These are phyloP conservation scores for Mythimna impura DNA, from an alignment of 2,888 invertebrate genomes.

Conservation along the genomic window DNA sequence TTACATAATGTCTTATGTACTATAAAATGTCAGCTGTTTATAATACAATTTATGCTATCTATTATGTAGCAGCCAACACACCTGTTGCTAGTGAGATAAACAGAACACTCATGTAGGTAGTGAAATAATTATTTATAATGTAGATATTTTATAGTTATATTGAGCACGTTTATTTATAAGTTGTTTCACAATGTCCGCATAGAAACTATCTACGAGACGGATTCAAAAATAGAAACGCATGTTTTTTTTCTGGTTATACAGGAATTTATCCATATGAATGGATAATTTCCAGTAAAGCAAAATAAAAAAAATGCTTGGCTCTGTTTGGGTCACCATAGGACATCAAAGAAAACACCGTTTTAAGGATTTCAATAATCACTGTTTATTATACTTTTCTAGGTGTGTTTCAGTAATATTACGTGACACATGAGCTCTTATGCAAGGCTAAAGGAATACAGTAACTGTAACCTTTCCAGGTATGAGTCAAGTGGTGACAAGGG, in stretches of 20 bases:
- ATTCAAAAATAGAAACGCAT: not conserved
- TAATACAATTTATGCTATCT: slow-evolving; percentile 8
- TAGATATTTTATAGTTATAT: not conserved
- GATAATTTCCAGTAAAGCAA: too few relatives aligned
- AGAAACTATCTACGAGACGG: not conserved
- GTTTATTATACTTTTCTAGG: too few relatives aligned
- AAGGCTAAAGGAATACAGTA: too few relatives aligned
- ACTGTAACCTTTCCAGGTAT: too few relatives aligned
- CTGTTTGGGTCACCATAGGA: too few relatives aligned
- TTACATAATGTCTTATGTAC: slow-evolving; percentile 6
- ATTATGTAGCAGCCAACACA: slow-evolving; percentile 5
- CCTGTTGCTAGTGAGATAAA: slow-evolving; percentile 20
- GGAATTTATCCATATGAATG: not conserved
- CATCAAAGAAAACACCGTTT: too few relatives aligned
- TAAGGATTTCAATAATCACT: too few relatives aligned
- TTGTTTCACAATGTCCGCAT: not conserved
- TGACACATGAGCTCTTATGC: too few relatives aligned
- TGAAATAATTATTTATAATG: not conserved
- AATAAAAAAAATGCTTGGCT: too few relatives aligned
- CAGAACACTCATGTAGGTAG: not conserved
- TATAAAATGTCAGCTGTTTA: slow-evolving; percentile 7
- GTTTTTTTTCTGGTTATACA: not conserved
- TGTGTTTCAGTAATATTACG: too few relatives aligned
- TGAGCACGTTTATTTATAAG: not conserved
- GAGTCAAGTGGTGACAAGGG: too few relatives aligned